These are phyloP conservation scores for Coregonus clupeaformis DNA, from an alignment of 2,113 vertebrate species.

Conservation along the genomic window DNA sequence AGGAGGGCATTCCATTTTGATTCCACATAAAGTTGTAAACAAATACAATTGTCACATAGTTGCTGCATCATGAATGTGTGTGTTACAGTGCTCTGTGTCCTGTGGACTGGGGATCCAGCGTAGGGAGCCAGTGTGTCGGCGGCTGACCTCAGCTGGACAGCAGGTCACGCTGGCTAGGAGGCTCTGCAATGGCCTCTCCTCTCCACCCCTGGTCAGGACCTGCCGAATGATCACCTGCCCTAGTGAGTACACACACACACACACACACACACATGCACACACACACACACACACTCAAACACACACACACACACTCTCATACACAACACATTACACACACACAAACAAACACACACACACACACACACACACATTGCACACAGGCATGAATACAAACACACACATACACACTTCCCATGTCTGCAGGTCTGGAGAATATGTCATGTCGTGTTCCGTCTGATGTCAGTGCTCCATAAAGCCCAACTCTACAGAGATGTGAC, in stretches of 20 bases:
- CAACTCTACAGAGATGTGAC: slow-evolving; percentile 15
- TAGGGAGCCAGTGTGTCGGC: slow-evolving; percentile 78
- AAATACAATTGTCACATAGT: no score
- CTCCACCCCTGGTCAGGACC: slow-evolving; percentile 73
- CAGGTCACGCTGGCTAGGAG: slow-evolving; percentile 68
- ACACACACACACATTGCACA: background rate
- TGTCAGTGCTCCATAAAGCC: slow-evolving; percentile 61
- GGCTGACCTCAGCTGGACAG: slow-evolving; percentile 74
- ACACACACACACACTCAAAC: background rate
- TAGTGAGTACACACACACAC: slow-evolving; percentile 75
- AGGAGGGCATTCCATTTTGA: no score
- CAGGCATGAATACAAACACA: background rate
- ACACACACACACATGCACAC: background rate
- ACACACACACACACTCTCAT: background rate
- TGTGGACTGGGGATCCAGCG: slow-evolving; percentile 85
- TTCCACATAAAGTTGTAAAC: background rate
- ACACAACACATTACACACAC: background rate
- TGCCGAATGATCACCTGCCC: slow-evolving; percentile 82
- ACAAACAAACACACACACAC: background rate
- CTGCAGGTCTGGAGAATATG: background rate
- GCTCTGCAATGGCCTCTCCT: slow-evolving; percentile 68
- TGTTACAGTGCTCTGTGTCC: slow-evolving; percentile 84
- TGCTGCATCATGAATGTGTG: background rate
- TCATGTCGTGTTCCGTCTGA: slow-evolving; percentile 64
- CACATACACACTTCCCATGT: background rate